Conservation (phyloP, 2,113 vertebrate genomes). For the Paramisgurnus dabryanus region DNA sequence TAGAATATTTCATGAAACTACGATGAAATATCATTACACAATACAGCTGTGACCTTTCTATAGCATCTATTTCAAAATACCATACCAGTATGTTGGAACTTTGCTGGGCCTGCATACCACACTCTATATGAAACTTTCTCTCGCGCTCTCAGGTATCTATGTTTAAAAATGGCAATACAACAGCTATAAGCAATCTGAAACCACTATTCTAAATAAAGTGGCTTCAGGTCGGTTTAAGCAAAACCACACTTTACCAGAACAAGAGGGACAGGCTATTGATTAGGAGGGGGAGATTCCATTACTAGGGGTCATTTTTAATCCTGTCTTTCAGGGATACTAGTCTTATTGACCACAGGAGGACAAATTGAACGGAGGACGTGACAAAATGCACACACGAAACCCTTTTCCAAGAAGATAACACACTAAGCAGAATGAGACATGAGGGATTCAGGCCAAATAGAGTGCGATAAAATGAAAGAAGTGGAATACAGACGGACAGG, state of each 20-base stretch:
- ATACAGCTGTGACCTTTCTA: not conserved
- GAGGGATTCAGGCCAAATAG: not conserved
- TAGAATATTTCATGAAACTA: not conserved
- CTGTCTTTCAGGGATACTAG: conserved; percentile 37
- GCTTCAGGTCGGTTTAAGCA: not conserved
- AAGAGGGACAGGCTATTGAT: conserved; percentile 49
- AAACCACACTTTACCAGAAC: conserved; percentile 39
- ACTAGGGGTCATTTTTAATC: conserved; percentile 51
- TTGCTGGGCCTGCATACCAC: not conserved
- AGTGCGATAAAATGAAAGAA: not conserved
- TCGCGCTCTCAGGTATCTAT: not conserved
- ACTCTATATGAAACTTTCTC: not conserved
- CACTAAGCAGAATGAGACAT: conserved; percentile 5
- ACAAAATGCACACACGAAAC: conserved; percentile 34
- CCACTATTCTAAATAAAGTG: conserved; percentile 8
- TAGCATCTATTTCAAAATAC: not conserved
- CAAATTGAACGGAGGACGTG: conserved; percentile 44
- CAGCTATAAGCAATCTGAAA: not conserved
- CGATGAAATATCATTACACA: not conserved
- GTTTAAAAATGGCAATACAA: not conserved
- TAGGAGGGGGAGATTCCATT: conserved; percentile 49
- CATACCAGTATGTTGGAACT: not conserved
- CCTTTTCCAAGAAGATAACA: conserved; percentile 17
- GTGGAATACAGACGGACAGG: not conserved
- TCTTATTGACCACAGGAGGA: conserved; percentile 48